phyloP scores from a whole-genome alignment of 1,140 invertebrate genomes.

The Oryzaephilus surinamensis region DNA sequence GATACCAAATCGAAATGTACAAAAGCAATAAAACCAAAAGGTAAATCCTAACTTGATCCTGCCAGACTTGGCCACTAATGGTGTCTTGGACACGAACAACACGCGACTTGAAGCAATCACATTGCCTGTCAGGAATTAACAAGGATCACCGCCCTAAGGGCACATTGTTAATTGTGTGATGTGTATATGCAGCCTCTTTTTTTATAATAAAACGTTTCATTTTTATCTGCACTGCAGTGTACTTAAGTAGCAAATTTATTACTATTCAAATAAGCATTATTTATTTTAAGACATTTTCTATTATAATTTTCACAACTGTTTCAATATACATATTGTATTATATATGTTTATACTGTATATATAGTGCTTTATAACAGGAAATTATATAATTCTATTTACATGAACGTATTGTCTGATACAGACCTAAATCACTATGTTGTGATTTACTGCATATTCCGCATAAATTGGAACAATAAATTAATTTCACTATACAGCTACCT shows the following conservation, averaged over 20 bases:
- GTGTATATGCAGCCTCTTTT: too few relatives aligned
- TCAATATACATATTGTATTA: background rate
- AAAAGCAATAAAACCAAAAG: conserved; percentile 10
- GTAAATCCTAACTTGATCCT: conserved; percentile 6
- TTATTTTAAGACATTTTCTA: background rate
- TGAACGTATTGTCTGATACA: conserved; percentile 10
- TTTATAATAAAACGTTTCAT: too few relatives aligned
- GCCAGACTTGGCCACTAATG: conserved; percentile 7
- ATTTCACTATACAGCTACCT: background rate
- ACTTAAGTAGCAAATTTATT: too few relatives aligned
- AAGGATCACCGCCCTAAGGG: too few relatives aligned
- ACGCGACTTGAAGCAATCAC: conserved; percentile 9
- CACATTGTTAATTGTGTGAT: too few relatives aligned
- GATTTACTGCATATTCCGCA: conserved; percentile 8
- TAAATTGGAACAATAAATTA: conserved; percentile 10
- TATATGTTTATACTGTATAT: too few relatives aligned
- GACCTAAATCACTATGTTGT: conserved; percentile 7
- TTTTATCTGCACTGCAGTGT: too few relatives aligned
- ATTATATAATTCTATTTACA: conserved; percentile 11
- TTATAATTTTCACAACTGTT: too few relatives aligned
- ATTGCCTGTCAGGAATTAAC: conserved; percentile 7
- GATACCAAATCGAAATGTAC: conserved; percentile 8
- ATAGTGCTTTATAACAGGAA: too few relatives aligned
- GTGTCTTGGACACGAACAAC: conserved; percentile 11
- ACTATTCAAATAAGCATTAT: background rate